phyloP scores from a whole-genome alignment of 2,888 invertebrate genomes.

The Caenorhabditis panamensis region DNA sequence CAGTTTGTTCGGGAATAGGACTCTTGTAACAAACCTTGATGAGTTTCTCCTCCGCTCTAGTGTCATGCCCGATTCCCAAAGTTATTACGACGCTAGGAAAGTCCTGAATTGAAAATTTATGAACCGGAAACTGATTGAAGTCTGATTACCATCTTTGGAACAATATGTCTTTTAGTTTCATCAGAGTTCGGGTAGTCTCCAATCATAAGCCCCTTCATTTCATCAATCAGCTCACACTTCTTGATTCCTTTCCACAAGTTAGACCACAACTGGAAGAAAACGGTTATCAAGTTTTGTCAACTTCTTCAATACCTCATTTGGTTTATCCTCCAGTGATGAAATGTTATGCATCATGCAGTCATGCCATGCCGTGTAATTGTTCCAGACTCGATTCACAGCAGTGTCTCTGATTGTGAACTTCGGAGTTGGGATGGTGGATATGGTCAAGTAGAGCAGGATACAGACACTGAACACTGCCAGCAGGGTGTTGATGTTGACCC shows the following conservation, averaged over 20 bases:
- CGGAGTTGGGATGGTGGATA: not conserved
- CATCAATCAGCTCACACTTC: constrained; percentile 24
- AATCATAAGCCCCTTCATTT: constrained; percentile 45
- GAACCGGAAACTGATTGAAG: not conserved
- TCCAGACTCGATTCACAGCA: constrained; percentile 11
- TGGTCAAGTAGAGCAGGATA: constrained; percentile 33
- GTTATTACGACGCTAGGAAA: constrained; percentile 50
- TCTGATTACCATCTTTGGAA: constrained; percentile 33
- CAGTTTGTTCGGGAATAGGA: no score
- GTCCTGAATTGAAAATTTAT: constrained; percentile 10
- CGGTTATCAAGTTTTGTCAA: not conserved
- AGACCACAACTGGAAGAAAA: constrained; percentile 43
- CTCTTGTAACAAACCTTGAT: constrained; percentile 23
- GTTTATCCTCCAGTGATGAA: constrained; percentile 6
- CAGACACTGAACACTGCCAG: constrained; percentile 18
- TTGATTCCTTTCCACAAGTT: constrained; percentile 50
- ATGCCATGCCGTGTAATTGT: constrained; percentile 45
- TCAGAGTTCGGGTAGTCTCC: constrained; percentile 57
- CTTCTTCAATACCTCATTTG: constrained; percentile 22
- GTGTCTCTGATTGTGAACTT: constrained; percentile 14
- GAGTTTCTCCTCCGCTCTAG: constrained; percentile 49
- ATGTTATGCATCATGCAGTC: constrained; percentile 40
- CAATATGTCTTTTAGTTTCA: constrained; percentile 62
- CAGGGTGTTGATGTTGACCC: constrained; percentile 13
- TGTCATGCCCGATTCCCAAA: constrained; percentile 63